Base-by-base conservation (phyloP, 1,140 invertebrate genomes). In the Notospermus geniculatus region DNA sequence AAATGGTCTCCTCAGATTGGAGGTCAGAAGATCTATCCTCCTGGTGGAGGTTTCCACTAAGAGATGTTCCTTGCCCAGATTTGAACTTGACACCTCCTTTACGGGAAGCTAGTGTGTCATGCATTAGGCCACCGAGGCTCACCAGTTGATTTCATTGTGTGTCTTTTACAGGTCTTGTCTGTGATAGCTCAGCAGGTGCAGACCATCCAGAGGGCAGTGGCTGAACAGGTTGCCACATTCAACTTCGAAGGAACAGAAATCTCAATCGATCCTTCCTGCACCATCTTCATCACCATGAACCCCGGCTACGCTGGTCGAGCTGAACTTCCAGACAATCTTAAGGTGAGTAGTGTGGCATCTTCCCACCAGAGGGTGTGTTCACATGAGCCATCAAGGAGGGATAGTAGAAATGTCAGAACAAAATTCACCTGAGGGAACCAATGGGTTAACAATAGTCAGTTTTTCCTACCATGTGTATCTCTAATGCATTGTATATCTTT, bases 241-340 rank as follows among this genome's bases (percentile, higher is more conserved):
- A 64, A 77, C 52, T 82, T 82, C 73, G 80, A 82, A 62, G 80
- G 80, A 1, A 81, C 80, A 41, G 70, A 79, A 54, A 75, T 82
- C 23, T 73, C 72, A 4, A 66, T 82, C 2, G 77, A 82, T 61
- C 78, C 78, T 17, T 80, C 79, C 1, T 81, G 79, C 64, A 81
- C 77, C 11, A 80, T 82, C 52, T 82, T 82, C 61, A 82, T 82
- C 53, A 82, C 80, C n/a, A 82, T 82, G 80, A 80, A 80, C 59
- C 79, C 79, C 45, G 79, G 79, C 17, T 81, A 80, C 66, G 79
- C 78, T 17, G 79, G 79, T 2, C 65, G 80, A 30, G 76, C 80
- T 9, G 80, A 82, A 59, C 70, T 82, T 41, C 80, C 80, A 11
- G 80, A 82, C 63, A 82, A 82, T 65, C 71, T 82, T 23, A 82